These are phyloP conservation scores for Clostera curtula DNA, from an alignment of 2,888 invertebrate species.

Conservation along the genomic window DNA sequence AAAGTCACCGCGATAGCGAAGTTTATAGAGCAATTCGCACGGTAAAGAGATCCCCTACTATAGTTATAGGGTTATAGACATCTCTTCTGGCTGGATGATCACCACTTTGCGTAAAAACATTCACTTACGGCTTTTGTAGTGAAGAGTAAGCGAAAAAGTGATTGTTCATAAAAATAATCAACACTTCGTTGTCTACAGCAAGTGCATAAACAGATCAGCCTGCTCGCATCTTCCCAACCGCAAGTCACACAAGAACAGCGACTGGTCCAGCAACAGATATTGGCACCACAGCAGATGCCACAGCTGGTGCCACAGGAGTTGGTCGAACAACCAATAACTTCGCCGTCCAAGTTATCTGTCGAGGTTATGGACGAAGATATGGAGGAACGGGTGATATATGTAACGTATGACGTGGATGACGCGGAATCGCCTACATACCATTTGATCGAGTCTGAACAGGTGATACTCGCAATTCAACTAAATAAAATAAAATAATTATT, in stretches of 20 bases:
- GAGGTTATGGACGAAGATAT: slow-evolving; percentile 18
- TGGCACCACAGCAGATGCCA: slow-evolving; percentile 1
- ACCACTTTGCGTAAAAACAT: too few relatives aligned
- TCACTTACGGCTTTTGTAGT: too few relatives aligned
- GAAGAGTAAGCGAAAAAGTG: slow-evolving; percentile 3
- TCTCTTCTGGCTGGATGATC: too few relatives aligned
- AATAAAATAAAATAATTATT: too few relatives aligned
- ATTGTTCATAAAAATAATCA: not conserved
- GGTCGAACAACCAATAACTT: slow-evolving; percentile 5
- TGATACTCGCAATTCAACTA: too few relatives aligned
- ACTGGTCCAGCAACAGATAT: slow-evolving; percentile 4
- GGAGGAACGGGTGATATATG: slow-evolving; percentile 58
- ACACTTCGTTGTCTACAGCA: slow-evolving; percentile 22
- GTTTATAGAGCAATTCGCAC: too few relatives aligned
- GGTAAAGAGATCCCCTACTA: too few relatives aligned
- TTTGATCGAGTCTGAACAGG: slow-evolving; percentile 48
- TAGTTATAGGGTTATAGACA: too few relatives aligned
- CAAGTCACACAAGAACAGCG: slow-evolving; percentile 3
- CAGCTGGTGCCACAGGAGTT: slow-evolving; percentile 13
- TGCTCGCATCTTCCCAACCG: slow-evolving; percentile 34
- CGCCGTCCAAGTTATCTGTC: slow-evolving; percentile 10
- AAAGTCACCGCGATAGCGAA: too few relatives aligned
- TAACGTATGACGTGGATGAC: slow-evolving; percentile 54
- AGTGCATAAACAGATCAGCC: slow-evolving; percentile 50
- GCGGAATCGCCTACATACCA: slow-evolving; percentile 36